A percentile compares a stretch with the other conserved stretches of the same genome.
Evolutionary conservation across 2,113 vertebrate species (phyloP).

Genomic region (Silurus glanis): DNA sequence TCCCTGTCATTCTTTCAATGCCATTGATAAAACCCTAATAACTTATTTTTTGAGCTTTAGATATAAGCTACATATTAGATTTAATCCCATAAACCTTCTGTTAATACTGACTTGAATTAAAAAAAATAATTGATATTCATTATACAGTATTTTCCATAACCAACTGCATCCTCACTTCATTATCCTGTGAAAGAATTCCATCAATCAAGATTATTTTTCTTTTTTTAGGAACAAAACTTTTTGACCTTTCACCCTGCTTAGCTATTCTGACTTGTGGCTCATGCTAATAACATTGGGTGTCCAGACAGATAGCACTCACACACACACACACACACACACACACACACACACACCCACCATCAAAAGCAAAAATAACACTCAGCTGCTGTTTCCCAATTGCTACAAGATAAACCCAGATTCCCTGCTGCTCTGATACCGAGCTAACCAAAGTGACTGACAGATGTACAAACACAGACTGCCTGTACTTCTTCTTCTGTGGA

Average conservation of each 20-base stretch:
- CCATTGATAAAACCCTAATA: not conserved
- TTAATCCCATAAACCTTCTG: not conserved
- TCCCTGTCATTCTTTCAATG: not conserved
- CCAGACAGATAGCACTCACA: constrained; percentile 33
- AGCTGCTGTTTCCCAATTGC: constrained; percentile 38
- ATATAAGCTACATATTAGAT: not conserved
- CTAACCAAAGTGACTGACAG: constrained; percentile 41
- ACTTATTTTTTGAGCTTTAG: not conserved
- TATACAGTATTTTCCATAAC: not conserved
- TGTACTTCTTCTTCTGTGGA: not conserved
- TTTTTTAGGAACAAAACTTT: not conserved
- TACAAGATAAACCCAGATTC: constrained; percentile 48
- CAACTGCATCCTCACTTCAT: not conserved
- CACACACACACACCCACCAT: constrained; percentile 26
- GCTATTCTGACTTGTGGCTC: constrained; percentile 23
- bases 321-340: too few relatives aligned
- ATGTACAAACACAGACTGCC: constrained; percentile 35
- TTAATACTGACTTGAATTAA: not conserved
- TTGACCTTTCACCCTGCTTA: not conserved
- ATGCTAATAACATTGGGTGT: constrained; percentile 30
- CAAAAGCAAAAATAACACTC: constrained; percentile 44
- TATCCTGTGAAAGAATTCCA: not conserved
- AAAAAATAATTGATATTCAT: not conserved
- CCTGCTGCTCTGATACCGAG: constrained; percentile 39
- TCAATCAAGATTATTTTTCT: not conserved